Base-by-base conservation (phyloP, 2,888 invertebrate genomes). In the Panzeria rudis region DNA sequence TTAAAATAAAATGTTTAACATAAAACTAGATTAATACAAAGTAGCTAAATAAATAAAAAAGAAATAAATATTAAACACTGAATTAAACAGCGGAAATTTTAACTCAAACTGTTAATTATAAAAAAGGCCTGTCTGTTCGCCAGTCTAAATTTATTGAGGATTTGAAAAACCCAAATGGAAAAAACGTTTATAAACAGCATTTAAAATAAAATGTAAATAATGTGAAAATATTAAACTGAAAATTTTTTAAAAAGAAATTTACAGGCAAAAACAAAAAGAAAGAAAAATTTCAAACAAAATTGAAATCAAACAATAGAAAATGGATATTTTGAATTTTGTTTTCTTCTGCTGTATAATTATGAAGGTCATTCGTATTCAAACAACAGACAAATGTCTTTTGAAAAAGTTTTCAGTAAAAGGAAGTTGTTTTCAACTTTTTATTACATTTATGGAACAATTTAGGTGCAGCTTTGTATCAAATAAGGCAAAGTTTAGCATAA, bases 401-500 rank as follows among this genome's bases (percentile, higher is more conserved):
- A 29, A 68, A 69, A 86, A 66, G 35, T 64, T 68, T 73, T 80
- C 69, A 73, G 20, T 47, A 80, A 86, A 86, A 80, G 83, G 80
- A 86, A 83, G 77, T 86, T 71, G 77, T 71, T 85, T 78, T 78
- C 8, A 78, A 59, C 23, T 62, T 75, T 75, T 75, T 82, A 62
- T 35, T 29, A 66, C 35, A 62, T 61, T 66, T 82, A 82, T 85
- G 85, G 78, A 5, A 52, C 69, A 61, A 64, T 72, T 62, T 56
- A 69, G 86, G 83, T 83, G 86, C 83, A 86, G 83, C 80, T 77
- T 71, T 71, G 35, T 41, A 50, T 17, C 71, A 72, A 71, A 83
- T 56, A 86, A 77, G 80, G 83, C 11, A 73, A 83, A 81, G 76
- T 66, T 80, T 73, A 72, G 83, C 83, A 82, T 85, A 85, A 61